Percentiles rank a stretch among this genome's conserved stretches.
Evolutionary conservation across 2,888 invertebrate genomes (phyloP).

Genomic region (Sericinus montela): DNA sequence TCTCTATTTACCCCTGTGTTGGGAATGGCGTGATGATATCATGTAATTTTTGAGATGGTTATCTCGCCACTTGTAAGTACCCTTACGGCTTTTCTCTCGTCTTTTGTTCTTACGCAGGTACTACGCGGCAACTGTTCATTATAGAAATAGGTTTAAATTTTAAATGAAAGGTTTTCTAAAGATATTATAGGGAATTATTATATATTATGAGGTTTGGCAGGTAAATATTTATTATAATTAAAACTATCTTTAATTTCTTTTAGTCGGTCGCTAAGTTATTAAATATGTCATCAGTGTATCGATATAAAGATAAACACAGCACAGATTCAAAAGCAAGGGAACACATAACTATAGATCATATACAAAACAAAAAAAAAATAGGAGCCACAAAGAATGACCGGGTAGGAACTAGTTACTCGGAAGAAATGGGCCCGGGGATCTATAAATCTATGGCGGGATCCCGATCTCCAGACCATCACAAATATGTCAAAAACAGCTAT

Average conservation of each 20-base stretch:
- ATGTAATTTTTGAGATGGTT: too few relatives aligned
- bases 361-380: slow-evolving; percentile 36
- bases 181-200: too few relatives aligned
- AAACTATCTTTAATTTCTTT: neutral
- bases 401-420: slow-evolving; percentile 39
- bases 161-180: too few relatives aligned
- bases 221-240: neutral
- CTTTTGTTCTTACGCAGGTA: too few relatives aligned
- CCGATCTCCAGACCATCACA: slow-evolving; percentile 67
- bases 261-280: neutral
- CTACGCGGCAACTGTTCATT: too few relatives aligned
- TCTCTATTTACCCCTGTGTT: too few relatives aligned
- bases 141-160: too few relatives aligned
- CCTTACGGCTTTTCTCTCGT: too few relatives aligned
- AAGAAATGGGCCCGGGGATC: slow-evolving; percentile 64
- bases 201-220: too few relatives aligned
- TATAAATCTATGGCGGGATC: slow-evolving; percentile 51
- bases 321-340: slow-evolving; percentile 12
- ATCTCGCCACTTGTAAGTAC: too few relatives aligned
- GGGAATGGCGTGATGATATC: too few relatives aligned
- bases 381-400: slow-evolving; percentile 44
- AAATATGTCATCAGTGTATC: slow-evolving; percentile 7
- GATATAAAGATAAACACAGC: slow-evolving; percentile 8
- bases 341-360: slow-evolving; percentile 52
- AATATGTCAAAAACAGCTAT: slow-evolving; percentile 72